Evolutionary conservation across 2,888 invertebrate species (phyloP), one percentile per base, ranked within the genome.

Genomic region (Archips xylosteana): DNA sequence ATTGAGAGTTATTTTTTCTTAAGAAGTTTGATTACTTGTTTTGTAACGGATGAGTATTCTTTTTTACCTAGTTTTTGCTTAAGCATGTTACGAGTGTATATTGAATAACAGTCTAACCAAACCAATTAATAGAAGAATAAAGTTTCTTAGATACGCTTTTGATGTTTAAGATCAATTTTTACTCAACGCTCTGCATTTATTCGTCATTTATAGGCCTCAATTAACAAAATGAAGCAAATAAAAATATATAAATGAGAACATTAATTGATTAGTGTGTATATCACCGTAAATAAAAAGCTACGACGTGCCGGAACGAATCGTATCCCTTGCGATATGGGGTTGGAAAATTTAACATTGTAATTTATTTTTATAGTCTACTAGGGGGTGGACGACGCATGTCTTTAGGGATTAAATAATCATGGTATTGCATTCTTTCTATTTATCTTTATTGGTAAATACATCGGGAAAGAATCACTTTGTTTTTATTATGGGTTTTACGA

Each of bases 301-400:
- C 88, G 83, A 84, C 84, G 81, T 79, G 79, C 85, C 88, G 91
- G 86, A 91, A 91, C 92, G 85, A 92, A 92, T 92, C 86, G 87
- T 83, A 86, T 88, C 92, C 91, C 91, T 81, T 77, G 85, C 85
- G 85, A 87, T 87, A 86, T 85, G 87, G 89, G 91, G 90, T 87
- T 89, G 89, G 88, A 87, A 88, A 92, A 91, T 92, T 92, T 90
- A 89, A 92, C 91, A 92, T 91, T 87, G 89, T 92, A 92, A 92
- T 94, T 93, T 93, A 92, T 93, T 93, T 92, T 94, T 92, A 94
- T 92, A 85, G 85, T 78, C 81, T 80, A 47, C 34, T 83, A 82
- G 86, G 86, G 81, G 85, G 85, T 84, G 77, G 82, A 83, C 84
- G 84, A 85, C 83, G 80, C 81, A 80, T 83, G 82, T 85, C 85